Conservation (phyloP, 2,113 vertebrate genomes). For the Apeltes quadracus region DNA sequence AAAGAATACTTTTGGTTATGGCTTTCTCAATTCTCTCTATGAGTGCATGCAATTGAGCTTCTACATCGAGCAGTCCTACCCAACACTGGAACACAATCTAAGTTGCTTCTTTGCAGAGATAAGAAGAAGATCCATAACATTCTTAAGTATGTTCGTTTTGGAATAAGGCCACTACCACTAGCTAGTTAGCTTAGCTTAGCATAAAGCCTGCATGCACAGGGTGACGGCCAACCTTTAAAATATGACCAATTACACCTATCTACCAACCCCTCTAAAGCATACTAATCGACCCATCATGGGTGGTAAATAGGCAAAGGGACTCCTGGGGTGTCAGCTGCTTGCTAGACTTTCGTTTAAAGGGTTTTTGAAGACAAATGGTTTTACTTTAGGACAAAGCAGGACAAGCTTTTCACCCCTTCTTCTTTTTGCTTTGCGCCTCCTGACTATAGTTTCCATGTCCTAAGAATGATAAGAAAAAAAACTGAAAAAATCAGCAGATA, state of each 20-base stretch:
- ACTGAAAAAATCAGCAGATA: slow-evolving; percentile 13
- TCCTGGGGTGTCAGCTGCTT: background rate
- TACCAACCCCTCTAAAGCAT: background rate
- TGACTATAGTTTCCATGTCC: background rate
- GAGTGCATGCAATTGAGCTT: background rate
- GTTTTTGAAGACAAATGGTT: background rate
- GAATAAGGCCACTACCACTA: background rate
- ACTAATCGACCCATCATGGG: background rate
- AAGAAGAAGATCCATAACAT: background rate
- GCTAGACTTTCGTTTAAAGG: background rate
- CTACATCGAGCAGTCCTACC: background rate
- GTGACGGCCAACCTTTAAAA: background rate
- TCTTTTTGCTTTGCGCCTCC: background rate
- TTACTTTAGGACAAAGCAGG: background rate
- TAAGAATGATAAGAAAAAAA: slow-evolving; percentile 1
- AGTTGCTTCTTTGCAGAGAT: background rate
- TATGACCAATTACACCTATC: background rate
- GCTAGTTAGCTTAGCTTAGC: slow-evolving; percentile 1
- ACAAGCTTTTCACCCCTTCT: background rate
- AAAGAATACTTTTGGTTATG: slow-evolving; percentile 4
- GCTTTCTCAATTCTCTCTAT: background rate
- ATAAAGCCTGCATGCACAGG: background rate
- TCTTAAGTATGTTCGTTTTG: background rate
- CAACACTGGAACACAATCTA: background rate
- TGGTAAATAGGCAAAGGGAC: background rate